phyloP scores from a whole-genome alignment of 2,888 invertebrate genomes.

The Aradus depressus region DNA sequence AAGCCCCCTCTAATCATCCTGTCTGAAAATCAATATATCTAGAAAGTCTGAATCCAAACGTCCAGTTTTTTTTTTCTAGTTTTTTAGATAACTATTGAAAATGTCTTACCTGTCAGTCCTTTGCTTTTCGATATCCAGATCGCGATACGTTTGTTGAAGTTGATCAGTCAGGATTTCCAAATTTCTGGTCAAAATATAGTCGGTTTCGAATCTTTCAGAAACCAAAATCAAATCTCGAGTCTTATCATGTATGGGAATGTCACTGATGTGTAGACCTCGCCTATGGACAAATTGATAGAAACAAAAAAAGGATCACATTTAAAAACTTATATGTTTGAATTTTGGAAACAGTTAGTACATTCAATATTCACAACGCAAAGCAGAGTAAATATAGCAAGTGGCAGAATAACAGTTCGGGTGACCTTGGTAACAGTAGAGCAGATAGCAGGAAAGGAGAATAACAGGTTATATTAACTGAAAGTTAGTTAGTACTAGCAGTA shows the following conservation, averaged over 20 bases:
- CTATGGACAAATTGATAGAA: conserved; percentile 40
- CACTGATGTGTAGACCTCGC: conserved; percentile 82
- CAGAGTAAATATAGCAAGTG: no score
- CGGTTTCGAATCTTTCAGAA: conserved; percentile 94
- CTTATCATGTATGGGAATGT: conserved; percentile 91
- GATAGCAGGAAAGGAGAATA: no score
- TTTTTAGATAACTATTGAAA: not conserved
- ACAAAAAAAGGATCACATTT: no score
- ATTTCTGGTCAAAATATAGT: conserved; percentile 88
- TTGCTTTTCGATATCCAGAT: conserved; percentile 86
- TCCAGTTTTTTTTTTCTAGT: not conserved
- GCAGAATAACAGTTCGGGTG: no score
- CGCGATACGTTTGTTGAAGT: conserved; percentile 85
- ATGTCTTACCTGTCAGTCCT: conserved; percentile 76
- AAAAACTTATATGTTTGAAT: no score
- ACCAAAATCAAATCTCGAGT: conserved; percentile 88
- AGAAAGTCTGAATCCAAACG: not conserved
- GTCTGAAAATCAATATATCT: no score
- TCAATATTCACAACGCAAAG: no score
- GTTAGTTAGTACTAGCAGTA: no score
- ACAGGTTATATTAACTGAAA: no score
- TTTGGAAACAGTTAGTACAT: no score
- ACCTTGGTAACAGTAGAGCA: no score
- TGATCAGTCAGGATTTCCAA: conserved; percentile 89
- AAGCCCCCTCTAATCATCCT: no score